phyloP scores from a whole-genome alignment of 1,140 invertebrate species.

The Bombus superbus region DNA sequence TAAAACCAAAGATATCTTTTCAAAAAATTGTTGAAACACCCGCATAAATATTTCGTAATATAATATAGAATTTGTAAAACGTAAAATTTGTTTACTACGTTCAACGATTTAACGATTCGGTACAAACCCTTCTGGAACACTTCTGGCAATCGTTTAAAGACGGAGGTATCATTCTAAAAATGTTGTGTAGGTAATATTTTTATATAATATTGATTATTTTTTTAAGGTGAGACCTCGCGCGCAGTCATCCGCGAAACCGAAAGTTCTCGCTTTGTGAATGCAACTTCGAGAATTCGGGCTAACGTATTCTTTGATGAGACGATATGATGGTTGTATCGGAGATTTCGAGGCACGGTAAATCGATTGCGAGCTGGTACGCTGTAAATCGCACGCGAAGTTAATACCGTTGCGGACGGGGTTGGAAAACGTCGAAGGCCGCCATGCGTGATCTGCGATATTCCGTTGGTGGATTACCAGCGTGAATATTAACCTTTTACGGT shows the following conservation, averaged over 20 bases:
- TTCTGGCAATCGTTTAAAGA: accelerated
- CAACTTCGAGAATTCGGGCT: background rate
- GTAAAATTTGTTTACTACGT: too few relatives aligned
- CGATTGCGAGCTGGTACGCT: slow-evolving; percentile 16
- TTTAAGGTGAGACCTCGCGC: too few relatives aligned
- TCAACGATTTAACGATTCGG: too few relatives aligned
- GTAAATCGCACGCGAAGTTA: slow-evolving; percentile 52
- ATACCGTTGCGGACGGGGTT: slow-evolving; percentile 46
- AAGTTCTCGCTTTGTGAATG: background rate
- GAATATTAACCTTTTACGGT: slow-evolving; percentile 55
- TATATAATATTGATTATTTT: too few relatives aligned
- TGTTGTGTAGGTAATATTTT: too few relatives aligned
- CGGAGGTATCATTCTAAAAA: too few relatives aligned
- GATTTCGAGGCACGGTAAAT: slow-evolving; percentile 27
- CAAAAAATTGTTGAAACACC: accelerated
- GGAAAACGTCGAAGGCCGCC: slow-evolving; percentile 61
- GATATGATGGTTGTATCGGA: slow-evolving; percentile 40
- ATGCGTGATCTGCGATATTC: slow-evolving; percentile 50
- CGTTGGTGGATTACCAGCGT: slow-evolving; percentile 42
- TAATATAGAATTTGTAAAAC: too few relatives aligned
- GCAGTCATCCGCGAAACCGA: background rate
- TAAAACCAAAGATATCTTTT: too few relatives aligned
- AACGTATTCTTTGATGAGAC: slow-evolving; percentile 9
- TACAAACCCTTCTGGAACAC: too few relatives aligned
- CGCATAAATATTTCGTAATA: too few relatives aligned